Base-by-base conservation (phyloP, 2,888 invertebrate species). In the Tetranychus piercei region DNA sequence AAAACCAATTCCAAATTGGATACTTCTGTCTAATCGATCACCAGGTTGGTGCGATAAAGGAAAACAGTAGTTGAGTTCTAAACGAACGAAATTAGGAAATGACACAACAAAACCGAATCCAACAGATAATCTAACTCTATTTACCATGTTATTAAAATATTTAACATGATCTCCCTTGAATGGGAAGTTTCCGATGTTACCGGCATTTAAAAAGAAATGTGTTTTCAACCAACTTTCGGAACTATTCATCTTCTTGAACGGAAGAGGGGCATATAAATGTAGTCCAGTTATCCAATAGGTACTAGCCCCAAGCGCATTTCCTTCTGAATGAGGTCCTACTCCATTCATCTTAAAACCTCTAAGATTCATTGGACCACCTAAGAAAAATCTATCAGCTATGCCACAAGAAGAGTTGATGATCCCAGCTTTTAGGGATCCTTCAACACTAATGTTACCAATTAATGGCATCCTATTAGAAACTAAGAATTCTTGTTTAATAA, bases 11-110 rank as follows among this genome's bases (percentile, higher is more conserved):
- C 92, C 93, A 81, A 92, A 88, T 84, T 92, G 92, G 79, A 92
- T 86, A 70, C 91, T 91, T 77, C 87, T 86, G 74, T 86, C 79
- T 82, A 84, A 80, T 81, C 81, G 81, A 83, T 94, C 93, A 18
- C 86, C 87, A 76, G 85, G 83, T 78, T 86, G 85, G 77, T 86
- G 87, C 72, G 85, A 83, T 74, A 90, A 80, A 69, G 96, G 96
- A 80, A 90, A 83, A 82, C 91, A 90, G 84, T 96, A 94, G 86
- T 96, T 97, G 74, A 99, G 86, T 85, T 99, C 97, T 74, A 97
- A 86, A 75, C 95, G 86, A n/a, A 94, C 94, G 77, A 89, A 85
- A 78, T 90, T 86, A 78, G 88, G 93, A 75, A 97, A 84, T 77
- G 90, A 87, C 81, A 95, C 85, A 18, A 90, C 91, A 74, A 95